Conservation (phyloP, 1,140 invertebrate species). For the Cepaea nemoralis region DNA sequence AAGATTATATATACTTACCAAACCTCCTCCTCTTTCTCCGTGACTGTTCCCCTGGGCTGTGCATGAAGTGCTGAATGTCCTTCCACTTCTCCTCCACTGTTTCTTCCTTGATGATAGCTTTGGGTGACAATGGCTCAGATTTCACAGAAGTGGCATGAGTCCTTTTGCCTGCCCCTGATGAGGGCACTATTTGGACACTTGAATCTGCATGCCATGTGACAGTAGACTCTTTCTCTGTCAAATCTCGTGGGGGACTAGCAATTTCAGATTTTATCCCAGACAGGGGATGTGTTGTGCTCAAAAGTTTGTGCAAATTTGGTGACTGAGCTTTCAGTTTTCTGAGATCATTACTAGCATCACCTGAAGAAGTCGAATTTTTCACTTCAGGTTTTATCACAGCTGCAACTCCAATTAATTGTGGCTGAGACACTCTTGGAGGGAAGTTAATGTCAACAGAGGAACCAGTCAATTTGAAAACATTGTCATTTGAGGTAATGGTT, state of each 20-base stretch:
- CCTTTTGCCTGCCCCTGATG: constrained; percentile 6
- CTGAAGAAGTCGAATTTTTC: background rate
- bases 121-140: constrained; percentile 9
- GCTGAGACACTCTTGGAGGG: background rate
- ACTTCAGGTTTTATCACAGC: constrained; percentile 31
- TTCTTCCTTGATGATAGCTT: constrained; percentile 33
- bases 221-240: background rate
- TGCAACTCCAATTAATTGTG: constrained; percentile 31
- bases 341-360: background rate
- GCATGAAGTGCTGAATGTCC: constrained; percentile 64
- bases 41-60: constrained; percentile 74
- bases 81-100: constrained; percentile 67
- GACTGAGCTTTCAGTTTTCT: background rate
- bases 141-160: background rate
- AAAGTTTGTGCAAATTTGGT: constrained; percentile 21
- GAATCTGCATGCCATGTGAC: background rate
- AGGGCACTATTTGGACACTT: constrained; percentile 30
- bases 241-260: background rate
- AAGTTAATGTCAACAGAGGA: background rate
- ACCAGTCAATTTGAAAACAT: background rate
- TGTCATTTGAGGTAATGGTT: background rate
- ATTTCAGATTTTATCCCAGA: background rate
- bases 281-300: background rate
- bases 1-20: constrained; percentile 52
- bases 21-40: constrained; percentile 79